Evolutionary conservation across 2,113 vertebrate species (phyloP).

Genomic region (Megaceryle maxima): DNA sequence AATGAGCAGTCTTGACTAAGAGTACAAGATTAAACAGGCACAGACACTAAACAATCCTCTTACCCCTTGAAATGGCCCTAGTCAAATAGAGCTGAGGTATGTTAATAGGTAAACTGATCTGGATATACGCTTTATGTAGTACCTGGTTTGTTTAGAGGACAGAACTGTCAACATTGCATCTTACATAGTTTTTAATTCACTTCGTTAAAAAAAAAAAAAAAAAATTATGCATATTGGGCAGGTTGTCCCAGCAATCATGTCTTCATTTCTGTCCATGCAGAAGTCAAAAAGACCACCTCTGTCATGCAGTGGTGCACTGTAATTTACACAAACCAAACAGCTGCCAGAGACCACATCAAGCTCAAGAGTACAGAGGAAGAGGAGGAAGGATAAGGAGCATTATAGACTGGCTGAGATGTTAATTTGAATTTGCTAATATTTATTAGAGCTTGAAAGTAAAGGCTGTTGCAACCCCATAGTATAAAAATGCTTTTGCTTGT

Average conservation of each 20-base stretch:
- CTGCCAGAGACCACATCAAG: not conserved
- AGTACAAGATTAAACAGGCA: not conserved
- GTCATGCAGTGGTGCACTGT: not conserved
- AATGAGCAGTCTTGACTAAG: not conserved
- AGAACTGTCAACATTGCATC: not conserved
- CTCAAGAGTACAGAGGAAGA: not conserved
- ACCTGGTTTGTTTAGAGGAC: not conserved
- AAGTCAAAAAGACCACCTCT: conserved; percentile 10
- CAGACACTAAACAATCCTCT: not conserved
- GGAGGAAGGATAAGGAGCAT: not conserved
- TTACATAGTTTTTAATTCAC: not conserved
- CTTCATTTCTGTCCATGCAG: not conserved
- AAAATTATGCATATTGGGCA: rapidly evolving
- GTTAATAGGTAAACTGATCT: conserved; percentile 20
- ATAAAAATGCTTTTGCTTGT: not conserved
- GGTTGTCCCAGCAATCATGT: not conserved
- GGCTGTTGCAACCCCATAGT: not conserved
- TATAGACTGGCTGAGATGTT: not conserved
- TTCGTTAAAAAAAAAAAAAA: not conserved
- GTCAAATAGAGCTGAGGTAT: not conserved
- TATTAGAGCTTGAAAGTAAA: not conserved
- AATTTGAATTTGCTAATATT: conserved; percentile 9
- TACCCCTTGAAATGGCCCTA: not conserved
- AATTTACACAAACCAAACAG: not conserved
- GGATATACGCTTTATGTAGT: not conserved